phyloP scores from a whole-genome alignment of 2,888 invertebrate genomes.

The Stictocephala bisonia region DNA sequence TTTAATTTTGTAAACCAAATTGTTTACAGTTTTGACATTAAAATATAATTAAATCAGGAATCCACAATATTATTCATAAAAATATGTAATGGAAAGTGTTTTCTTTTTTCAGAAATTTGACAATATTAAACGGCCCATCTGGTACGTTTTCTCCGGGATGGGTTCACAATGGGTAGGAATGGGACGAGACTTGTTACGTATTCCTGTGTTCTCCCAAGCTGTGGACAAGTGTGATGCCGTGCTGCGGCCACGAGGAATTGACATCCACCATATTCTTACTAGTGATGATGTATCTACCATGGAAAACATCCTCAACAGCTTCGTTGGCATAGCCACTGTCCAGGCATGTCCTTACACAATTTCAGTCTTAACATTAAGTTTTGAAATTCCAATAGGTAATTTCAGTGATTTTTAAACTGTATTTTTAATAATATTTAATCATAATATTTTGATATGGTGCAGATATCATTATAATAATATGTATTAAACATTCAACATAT shows the following conservation, averaged over 20 bases:
- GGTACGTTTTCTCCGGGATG: conserved; percentile 82
- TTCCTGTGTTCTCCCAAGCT: conserved; percentile 75
- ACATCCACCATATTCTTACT: conserved; percentile 73
- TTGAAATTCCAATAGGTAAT: conserved; percentile 12
- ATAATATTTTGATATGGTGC: background rate
- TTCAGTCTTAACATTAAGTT: background rate
- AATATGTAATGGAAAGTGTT: conserved; percentile 17
- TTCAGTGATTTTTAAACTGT: background rate
- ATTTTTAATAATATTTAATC: no score
- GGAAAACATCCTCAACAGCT: conserved; percentile 75
- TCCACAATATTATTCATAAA: background rate
- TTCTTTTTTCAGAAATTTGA: conserved; percentile 26
- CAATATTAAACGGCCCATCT: conserved; percentile 65
- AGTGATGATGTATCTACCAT: conserved; percentile 72
- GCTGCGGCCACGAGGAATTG: conserved; percentile 71
- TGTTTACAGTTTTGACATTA: background rate
- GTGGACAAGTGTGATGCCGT: conserved; percentile 70
- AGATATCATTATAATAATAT: background rate
- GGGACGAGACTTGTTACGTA: conserved; percentile 74
- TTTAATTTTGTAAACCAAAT: no score
- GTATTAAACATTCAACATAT: no score
- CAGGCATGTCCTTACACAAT: no score
- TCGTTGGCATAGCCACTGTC: conserved; percentile 80
- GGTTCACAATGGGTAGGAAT: conserved; percentile 79
- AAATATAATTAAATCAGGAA: background rate